Percentiles rank a stretch among this genome's conserved stretches.
phyloP scores from a whole-genome alignment of 2,113 vertebrate genomes.

The Stegostoma tigrinum region DNA sequence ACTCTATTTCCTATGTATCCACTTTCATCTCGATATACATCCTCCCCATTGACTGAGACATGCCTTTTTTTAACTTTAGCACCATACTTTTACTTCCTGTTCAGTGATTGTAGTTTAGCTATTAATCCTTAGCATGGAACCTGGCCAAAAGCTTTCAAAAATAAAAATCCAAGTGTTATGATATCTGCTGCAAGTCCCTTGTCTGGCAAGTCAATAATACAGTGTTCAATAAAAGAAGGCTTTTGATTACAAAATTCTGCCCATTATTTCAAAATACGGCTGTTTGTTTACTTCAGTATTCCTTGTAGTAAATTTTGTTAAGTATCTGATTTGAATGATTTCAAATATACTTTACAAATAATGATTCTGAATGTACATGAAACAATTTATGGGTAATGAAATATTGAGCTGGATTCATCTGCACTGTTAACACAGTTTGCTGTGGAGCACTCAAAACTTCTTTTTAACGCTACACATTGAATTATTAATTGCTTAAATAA shows the following conservation, averaged over 20 bases:
- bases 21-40: background rate
- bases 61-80: background rate
- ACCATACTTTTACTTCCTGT: background rate
- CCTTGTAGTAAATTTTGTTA: background rate
- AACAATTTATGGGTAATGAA: background rate
- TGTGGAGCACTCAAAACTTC: background rate
- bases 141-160: background rate
- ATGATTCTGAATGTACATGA: background rate
- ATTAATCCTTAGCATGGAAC: background rate
- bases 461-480: background rate
- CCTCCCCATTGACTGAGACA: background rate
- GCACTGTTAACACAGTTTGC: background rate
- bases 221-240: background rate
- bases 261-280: background rate
- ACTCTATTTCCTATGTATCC: background rate
- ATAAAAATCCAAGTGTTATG: background rate
- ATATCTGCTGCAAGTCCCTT: background rate
- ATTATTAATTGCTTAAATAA: background rate
- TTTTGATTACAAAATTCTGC: background rate
- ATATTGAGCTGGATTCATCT: background rate
- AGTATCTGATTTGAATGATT: background rate
- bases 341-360: background rate
- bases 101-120: background rate
- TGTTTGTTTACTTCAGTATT: background rate
- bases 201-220: background rate